phyloP scores from a whole-genome alignment of 2,113 vertebrate species.

The Vidua macroura region DNA sequence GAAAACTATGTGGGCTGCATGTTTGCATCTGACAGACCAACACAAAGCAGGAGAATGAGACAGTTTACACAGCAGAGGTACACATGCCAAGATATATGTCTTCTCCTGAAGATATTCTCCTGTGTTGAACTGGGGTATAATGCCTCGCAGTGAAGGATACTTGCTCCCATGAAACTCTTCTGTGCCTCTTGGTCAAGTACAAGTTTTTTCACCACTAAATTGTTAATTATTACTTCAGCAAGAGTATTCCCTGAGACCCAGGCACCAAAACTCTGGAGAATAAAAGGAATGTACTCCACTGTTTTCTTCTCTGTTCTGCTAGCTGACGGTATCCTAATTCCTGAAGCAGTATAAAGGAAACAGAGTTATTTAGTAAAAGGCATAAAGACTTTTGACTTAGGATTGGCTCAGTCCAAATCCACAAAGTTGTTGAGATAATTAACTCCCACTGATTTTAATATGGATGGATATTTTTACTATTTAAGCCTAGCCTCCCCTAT shows the following conservation, averaged over 20 bases:
- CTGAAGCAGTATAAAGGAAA: background rate
- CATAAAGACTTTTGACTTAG: background rate
- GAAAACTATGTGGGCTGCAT: background rate
- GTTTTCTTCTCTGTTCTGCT: background rate
- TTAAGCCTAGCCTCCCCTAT: background rate
- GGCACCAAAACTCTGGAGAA: background rate
- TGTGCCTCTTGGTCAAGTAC: background rate
- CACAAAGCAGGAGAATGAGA: background rate
- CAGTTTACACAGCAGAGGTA: background rate
- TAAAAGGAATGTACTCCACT: background rate
- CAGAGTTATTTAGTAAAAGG: background rate
- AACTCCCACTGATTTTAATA: background rate
- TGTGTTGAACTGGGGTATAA: background rate
- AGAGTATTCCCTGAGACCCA: background rate
- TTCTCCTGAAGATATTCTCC: background rate
- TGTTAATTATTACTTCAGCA: background rate
- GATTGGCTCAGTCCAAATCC: background rate
- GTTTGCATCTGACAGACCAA: background rate
- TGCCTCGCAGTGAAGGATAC: background rate
- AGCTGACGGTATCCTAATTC: background rate
- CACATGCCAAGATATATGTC: rapidly evolving
- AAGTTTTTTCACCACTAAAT: background rate
- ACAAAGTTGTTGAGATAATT: background rate
- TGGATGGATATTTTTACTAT: background rate
- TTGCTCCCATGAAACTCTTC: background rate